phyloP scores from a whole-genome alignment of 2,797 vertebrate genomes.

The Sternotherus odoratus region DNA sequence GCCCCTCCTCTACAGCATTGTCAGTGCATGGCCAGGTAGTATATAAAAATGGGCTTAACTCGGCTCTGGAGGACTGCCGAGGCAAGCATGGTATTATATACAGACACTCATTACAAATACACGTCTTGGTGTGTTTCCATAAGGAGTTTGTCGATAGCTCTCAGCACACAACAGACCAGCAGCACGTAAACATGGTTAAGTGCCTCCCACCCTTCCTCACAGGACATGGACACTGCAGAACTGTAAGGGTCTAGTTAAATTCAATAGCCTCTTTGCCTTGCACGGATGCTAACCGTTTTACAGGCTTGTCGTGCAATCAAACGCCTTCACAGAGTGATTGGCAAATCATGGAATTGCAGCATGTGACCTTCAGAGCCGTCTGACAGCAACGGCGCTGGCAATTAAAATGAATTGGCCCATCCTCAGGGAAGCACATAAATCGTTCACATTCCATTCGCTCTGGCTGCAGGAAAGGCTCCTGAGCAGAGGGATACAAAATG shows the following conservation, averaged over 20 bases:
- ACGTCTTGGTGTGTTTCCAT: background rate
- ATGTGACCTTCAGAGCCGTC: conserved; percentile 53
- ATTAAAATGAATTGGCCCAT: conserved; percentile 20
- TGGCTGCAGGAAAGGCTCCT: background rate
- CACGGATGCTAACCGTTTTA: background rate
- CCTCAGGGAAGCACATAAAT: conserved; percentile 41
- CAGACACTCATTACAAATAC: background rate
- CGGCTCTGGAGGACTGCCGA: background rate
- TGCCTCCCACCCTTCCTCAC: background rate
- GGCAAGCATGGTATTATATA: background rate
- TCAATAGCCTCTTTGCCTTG: background rate
- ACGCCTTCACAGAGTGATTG: conserved; percentile 38
- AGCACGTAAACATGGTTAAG: background rate
- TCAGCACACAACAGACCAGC: background rate
- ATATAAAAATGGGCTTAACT: background rate
- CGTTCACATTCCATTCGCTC: background rate
- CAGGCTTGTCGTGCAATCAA: conserved; percentile 45
- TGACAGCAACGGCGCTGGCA: background rate
- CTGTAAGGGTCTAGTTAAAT: background rate
- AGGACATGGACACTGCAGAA: background rate
- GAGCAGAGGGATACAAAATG: background rate
- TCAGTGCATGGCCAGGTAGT: background rate
- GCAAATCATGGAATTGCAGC: conserved; percentile 51
- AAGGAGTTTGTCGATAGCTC: background rate
- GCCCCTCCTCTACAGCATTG: background rate